Evolutionary conservation across 1,140 invertebrate genomes (phyloP), one percentile per base, ranked within the genome.

Genomic region (Eurosta solidaginis): DNA sequence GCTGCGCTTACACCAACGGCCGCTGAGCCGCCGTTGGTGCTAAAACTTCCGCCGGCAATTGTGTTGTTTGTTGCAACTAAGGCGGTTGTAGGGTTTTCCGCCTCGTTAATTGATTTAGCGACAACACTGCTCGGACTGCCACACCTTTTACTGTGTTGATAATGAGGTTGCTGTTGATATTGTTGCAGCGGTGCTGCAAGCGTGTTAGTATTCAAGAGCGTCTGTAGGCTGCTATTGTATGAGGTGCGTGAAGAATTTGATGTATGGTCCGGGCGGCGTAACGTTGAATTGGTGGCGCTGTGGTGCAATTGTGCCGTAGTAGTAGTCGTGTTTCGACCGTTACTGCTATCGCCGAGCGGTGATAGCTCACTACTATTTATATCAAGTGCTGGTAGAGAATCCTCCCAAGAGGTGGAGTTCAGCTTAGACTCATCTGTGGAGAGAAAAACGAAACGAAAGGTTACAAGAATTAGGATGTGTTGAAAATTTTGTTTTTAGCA

Each of bases 1-100:
- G n/a, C 77, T 54, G 77, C 82, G 74, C 79, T 80, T 54, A 50
- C 82, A 84, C 85, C 85, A 86, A 86, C 85, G 85, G 83, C 85
- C 83, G 79, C 84, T 81, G 78, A 75, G 83, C 82, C 81, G 84
- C 85, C 83, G 85, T 85, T 85, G 85, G 83, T 82, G 83, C 81
- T 84, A 80, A 83, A 83, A 80, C 83, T 86, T 85, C 83, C 85
- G 83, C 85, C 84, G 82, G 84, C 84, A 84, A 86, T 86, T 86
- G 85, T 86, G 84, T 59, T 80, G 74, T 77, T 77, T 77, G 76
- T 79, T 29, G 49, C 77, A 49, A 76, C 59, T 40, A 22, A 29
- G 63, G 73, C 42, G 36, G 78, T 45, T 75, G 73, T 40, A 33
- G 33, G 7, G 33, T 40, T 68, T 74, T 75, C 59, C 36, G 73